phyloP scores from a whole-genome alignment of 2,797 vertebrate species.

The Podargus strigoides region DNA sequence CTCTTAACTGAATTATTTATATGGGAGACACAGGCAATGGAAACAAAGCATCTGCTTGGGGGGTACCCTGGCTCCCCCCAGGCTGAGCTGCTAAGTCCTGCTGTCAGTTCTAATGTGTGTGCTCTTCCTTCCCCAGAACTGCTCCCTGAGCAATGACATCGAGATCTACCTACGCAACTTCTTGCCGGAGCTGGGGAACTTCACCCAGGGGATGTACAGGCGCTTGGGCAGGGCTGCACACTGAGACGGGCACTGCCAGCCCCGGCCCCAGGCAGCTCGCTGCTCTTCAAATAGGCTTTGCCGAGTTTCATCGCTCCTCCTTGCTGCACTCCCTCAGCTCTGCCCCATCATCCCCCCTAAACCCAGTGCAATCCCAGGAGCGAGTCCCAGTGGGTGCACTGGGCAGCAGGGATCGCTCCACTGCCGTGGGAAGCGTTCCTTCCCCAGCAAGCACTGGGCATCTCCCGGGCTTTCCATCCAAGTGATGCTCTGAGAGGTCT shows the following conservation, averaged over 20 bases:
- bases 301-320: not conserved
- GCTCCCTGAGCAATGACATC: not conserved
- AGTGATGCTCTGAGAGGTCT: rapidly evolving
- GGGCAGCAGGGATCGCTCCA: rapidly evolving
- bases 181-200: conserved; percentile 49
- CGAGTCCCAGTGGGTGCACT: rapidly evolving
- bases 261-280: too few relatives aligned
- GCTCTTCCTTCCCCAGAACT: too few relatives aligned
- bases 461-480: rapidly evolving
- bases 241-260: rapidly evolving
- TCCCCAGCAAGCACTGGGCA: rapidly evolving
- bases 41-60: rapidly evolving
- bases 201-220: conserved; percentile 33
- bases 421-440: rapidly evolving
- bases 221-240: rapidly evolving
- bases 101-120: too few relatives aligned
- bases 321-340: not conserved
- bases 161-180: conserved; percentile 60
- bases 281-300: not conserved
- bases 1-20: not conserved
- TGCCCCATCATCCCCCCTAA: not conserved
- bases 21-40: not conserved
- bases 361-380: rapidly evolving
- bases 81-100: rapidly evolving
- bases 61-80: rapidly evolving